A percentile compares a stretch with the other conserved stretches of the same genome.
Conservation (phyloP, 2,888 invertebrate species). For the Rhabditophanes sp. region DNA sequence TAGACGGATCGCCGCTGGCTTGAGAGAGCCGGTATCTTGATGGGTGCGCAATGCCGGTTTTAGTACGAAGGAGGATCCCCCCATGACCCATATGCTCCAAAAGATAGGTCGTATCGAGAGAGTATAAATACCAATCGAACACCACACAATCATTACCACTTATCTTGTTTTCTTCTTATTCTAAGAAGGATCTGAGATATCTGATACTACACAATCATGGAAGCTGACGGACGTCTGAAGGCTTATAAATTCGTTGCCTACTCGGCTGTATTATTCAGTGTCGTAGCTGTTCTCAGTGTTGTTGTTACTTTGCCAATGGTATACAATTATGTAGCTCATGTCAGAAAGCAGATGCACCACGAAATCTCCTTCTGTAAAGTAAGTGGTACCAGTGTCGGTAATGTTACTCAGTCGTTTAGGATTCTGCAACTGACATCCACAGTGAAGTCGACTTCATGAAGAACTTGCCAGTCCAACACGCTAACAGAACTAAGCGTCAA, state of each 20-base stretch:
- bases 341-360: slow-evolving; percentile 42
- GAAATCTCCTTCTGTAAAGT: slow-evolving; percentile 44
- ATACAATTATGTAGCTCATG: slow-evolving; percentile 41
- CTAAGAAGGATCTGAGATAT: too few relatives aligned
- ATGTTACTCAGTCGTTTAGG: slow-evolving; percentile 20
- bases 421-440: slow-evolving; percentile 44
- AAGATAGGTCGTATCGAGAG: too few relatives aligned
- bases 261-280: slow-evolving; percentile 41
- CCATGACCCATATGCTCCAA: too few relatives aligned
- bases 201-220: too few relatives aligned
- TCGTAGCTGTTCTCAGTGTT: slow-evolving; percentile 43
- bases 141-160: too few relatives aligned
- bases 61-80: too few relatives aligned
- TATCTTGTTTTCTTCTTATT: too few relatives aligned
- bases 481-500: slow-evolving; percentile 43
- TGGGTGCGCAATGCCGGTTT: too few relatives aligned
- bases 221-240: slow-evolving; percentile 40
- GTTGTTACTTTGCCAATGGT: slow-evolving; percentile 43
- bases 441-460: slow-evolving; percentile 44
- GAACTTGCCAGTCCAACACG: slow-evolving; percentile 19
- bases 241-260: slow-evolving; percentile 45
- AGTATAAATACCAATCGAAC: too few relatives aligned
- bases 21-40: too few relatives aligned
- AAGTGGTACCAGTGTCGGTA: not conserved
- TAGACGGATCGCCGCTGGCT: too few relatives aligned